Conservation (phyloP, 2,888 invertebrate genomes). For the Plagodis pulveraria region DNA sequence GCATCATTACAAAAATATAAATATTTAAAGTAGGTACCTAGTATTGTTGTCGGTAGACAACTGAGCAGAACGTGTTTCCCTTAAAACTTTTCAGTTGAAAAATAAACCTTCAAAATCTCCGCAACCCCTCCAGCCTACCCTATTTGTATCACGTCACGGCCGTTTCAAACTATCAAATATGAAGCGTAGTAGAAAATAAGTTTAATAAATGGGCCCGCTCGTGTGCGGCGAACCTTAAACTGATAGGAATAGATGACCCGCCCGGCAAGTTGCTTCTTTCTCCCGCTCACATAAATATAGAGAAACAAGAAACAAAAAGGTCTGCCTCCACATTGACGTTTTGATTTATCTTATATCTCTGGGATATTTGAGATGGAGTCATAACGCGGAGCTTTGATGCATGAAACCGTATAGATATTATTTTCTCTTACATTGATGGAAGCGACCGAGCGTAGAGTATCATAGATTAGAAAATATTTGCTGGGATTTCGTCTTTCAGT, state of each 20-base stretch:
- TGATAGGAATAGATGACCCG: slow-evolving; percentile 57
- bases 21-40: no score
- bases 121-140: neutral
- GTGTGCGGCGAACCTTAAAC: slow-evolving; percentile 49
- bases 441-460: neutral
- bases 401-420: slow-evolving; percentile 17
- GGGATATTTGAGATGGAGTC: slow-evolving; percentile 24
- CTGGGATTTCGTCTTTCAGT: no score
- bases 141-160: slow-evolving; percentile 18
- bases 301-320: slow-evolving; percentile 62
- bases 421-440: neutral
- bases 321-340: slow-evolving; percentile 45
- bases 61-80: neutral
- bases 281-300: slow-evolving; percentile 56
- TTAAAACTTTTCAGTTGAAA: neutral
- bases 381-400: slow-evolving; percentile 16
- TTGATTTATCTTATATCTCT: slow-evolving; percentile 42
- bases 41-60: no score
- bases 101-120: neutral
- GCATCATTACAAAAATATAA: no score
- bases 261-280: slow-evolving; percentile 58
- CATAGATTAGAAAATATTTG: no score
- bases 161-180: slow-evolving; percentile 36
- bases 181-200: slow-evolving; percentile 41
- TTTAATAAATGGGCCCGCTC: slow-evolving; percentile 40